phyloP scores from a whole-genome alignment of 92 coral and sea anemone species.

The Desmophyllum pertusum region DNA sequence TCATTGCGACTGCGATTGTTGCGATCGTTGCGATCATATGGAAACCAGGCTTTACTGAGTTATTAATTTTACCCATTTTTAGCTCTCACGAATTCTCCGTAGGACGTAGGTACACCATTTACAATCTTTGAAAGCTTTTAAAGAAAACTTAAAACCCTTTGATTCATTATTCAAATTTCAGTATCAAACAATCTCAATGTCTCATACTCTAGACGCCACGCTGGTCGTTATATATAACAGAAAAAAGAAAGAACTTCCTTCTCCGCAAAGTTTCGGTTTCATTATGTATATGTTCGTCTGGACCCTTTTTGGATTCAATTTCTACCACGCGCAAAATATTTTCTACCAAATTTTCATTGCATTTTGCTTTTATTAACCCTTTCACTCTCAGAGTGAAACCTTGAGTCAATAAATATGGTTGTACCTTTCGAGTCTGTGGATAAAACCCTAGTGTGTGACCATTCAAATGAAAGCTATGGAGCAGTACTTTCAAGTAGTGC shows the following conservation, averaged over 20 bases:
- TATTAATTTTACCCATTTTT: neutral
- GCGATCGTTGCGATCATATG: too few species aligned
- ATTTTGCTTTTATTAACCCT: neutral
- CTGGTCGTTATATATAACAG: neutral
- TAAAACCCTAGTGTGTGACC: too few species aligned
- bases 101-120: neutral
- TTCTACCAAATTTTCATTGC: neutral
- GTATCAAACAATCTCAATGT: conserved; percentile 1
- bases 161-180: neutral
- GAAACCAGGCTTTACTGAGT: neutral
- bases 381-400: too few species aligned
- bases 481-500: too few species aligned
- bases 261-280: neutral
- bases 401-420: too few species aligned
- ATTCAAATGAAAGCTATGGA: too few species aligned
- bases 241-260: neutral
- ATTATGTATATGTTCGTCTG: neutral
- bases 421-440: too few species aligned
- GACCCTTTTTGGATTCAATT: neutral
- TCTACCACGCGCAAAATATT: too few species aligned
- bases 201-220: neutral
- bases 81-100: neutral
- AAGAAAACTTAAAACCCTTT: neutral
- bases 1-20: too few species aligned
- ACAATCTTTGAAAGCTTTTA: neutral